Base-by-base conservation (phyloP, 2,113 vertebrate genomes). In the Ahaetulla prasina region DNA sequence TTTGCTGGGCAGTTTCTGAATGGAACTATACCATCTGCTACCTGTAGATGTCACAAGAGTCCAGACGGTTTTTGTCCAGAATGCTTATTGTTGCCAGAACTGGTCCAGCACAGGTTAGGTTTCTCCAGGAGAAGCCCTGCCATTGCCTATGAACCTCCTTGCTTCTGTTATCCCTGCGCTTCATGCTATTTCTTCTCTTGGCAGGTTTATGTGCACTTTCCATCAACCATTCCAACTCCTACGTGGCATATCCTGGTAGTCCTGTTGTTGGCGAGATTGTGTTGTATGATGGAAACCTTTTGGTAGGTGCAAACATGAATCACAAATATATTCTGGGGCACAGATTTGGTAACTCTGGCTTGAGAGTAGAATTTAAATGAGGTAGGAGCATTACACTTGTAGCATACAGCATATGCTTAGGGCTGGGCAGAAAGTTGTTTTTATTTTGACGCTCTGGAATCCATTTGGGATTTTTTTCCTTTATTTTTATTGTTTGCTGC, bases 211-310 rank as follows among this genome's bases (percentile, higher is more conserved):
- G 99, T 1, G 98, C 98, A 63, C 98, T 99, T 90, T 99, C 99
- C 4, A 98, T 98, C 95, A 99, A 99, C 97, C 99, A 99, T 97
- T 98, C 98, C 97, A 99, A 99, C 96, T 99, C 99, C 35, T 99
- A 98, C 97, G 96, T 99, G 97, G 99, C 98, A 20, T 99, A 99
- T 92, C 99, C 99, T 2, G 99, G 99, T 96, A 99, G 98, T 7
- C 96, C 97, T 92, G 98, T 97, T 80, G 98, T 98, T 2, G 99
- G 99, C n/a, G 99, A 99, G 97, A 98, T 99, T 91, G 97, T 97
- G 0, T 97, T 99, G 94, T 99, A 99, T 23, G 99, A 99, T 10
- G 98, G 98, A 96, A 99, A 98, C 96, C 98, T 97, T 97, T 97
- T 99, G 98, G 99, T 99, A 96, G 98, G 98, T 92, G 85, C 53